These are phyloP conservation scores for Drosophila pallidifrons DNA, from an alignment of 1,140 invertebrate species.

Conservation along the genomic window DNA sequence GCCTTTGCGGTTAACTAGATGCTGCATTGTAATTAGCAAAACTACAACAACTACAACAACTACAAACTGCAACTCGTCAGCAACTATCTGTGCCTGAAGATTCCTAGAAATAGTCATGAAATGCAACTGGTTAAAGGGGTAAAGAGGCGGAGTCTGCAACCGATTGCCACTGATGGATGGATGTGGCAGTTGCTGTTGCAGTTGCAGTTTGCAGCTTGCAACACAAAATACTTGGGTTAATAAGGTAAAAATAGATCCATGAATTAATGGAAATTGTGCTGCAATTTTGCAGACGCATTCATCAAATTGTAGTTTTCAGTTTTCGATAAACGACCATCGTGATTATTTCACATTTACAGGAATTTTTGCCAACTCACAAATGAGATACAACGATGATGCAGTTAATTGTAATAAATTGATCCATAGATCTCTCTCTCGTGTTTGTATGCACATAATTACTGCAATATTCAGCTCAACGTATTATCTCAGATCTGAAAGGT, in stretches of 20 bases:
- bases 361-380: conserved; percentile 16
- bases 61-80: conserved; percentile 1
- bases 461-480: background rate
- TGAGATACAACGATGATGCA: conserved; percentile 16
- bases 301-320: conserved; percentile 52
- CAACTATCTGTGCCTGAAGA: conserved; percentile 22
- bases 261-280: conserved; percentile 39
- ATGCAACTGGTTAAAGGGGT: conserved; percentile 31
- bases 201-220: background rate
- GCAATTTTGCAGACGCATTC: conserved; percentile 40
- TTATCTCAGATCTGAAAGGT: background rate
- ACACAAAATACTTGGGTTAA: conserved; percentile 11
- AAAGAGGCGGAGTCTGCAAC: conserved; percentile 16
- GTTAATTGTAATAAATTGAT: conserved; percentile 16
- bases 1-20: conserved; percentile 41
- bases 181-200: background rate
- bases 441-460: background rate
- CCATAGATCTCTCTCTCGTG: background rate
- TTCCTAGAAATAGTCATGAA: conserved; percentile 60
- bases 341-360: conserved; percentile 24
- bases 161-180: conserved; percentile 28
- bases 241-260: conserved; percentile 44
- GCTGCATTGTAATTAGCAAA: conserved; percentile 55
- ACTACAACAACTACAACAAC: conserved; percentile 10
- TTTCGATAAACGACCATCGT: conserved; percentile 39